phyloP scores from a whole-genome alignment of 92 coral and sea anemone species.

The Phenganax stokvisi region DNA sequence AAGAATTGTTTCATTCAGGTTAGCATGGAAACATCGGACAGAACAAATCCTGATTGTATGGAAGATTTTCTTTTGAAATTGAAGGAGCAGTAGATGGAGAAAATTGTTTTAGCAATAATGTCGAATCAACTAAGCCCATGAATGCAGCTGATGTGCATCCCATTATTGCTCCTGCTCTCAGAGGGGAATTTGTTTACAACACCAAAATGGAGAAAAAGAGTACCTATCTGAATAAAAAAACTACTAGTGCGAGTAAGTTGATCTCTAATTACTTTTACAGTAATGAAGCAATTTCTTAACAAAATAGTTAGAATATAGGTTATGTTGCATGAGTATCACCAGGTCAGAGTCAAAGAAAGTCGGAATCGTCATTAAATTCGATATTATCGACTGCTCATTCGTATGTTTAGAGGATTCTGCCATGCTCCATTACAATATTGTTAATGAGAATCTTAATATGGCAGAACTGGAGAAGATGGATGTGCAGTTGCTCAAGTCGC shows the following conservation, averaged over 20 bases:
- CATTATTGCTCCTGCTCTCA: constrained; percentile 17
- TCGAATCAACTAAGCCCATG: neutral
- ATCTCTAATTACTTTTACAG: neutral
- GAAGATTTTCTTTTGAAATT: neutral
- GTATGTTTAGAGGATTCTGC: neutral
- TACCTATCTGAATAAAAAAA: constrained; percentile 6
- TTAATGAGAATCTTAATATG: neutral
- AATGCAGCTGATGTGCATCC: constrained; percentile 18
- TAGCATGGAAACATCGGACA: no score
- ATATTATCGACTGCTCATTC: no score
- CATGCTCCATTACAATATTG: neutral
- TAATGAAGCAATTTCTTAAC: no score
- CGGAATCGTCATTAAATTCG: neutral
- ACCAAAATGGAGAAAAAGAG: constrained; percentile 27
- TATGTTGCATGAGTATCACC: neutral
- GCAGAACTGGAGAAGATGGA: neutral
- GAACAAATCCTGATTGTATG: no score
- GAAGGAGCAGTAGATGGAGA: neutral
- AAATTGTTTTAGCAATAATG: neutral
- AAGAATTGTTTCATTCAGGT: no score
- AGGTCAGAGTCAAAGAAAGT: neutral
- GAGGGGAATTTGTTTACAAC: neutral
- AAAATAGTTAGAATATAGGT: neutral
- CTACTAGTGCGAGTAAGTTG: constrained; percentile 6
- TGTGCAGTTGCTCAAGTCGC: neutral